Evolutionary conservation across 2,888 invertebrate genomes (phyloP), one percentile per base, ranked within the genome.

Genomic region (Ferdinandea cuprea): DNA sequence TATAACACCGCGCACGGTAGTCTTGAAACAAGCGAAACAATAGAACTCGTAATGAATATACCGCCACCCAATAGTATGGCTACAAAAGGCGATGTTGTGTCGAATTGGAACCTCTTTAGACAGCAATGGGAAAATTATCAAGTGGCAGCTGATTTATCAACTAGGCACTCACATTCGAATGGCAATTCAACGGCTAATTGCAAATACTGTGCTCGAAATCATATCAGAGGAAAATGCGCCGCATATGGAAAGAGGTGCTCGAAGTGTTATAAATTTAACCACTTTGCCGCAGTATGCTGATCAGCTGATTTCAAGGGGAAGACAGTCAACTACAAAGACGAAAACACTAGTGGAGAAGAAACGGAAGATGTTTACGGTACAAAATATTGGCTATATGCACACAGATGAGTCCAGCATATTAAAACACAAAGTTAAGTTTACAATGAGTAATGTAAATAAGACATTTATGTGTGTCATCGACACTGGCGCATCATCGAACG

Each of bases 61-160:
- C 58, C 59, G 28, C 59, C 42, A 6, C 59, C 30, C 9, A 59
- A 42, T 42, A 30, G 59, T 13, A 59, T 44, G 28, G 17, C 11
- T 11, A 44, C 1, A 6, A 59, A 59, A 44, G 59, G 44, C 11
- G 44, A 59, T 30, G 42, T 44, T 1, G 59, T 8, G 1, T 9
- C 61, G 8, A 61, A 61, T 46, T 61, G 61, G 32, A 32, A 4
- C 2, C 46, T 46, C 3, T 46, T 61, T 0, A n/a, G 44, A 17
- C 11, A 61, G 21, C 44, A 61, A 8, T 61, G 61, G 50, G 63
- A 50, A 28, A 65, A 65, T 19, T 65, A 50, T 28, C 50, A 48
- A 11, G 8, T 28, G 9, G 50, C 37, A 30, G 65, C 50, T 6
- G 65, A 65, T 28, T 50, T 65, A 42, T 65, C 50, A 65, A 37